Evolutionary conservation across 1,140 invertebrate genomes (phyloP), one percentile per base, ranked within the genome.

Genomic region (Zaprionus ghesquierei): DNA sequence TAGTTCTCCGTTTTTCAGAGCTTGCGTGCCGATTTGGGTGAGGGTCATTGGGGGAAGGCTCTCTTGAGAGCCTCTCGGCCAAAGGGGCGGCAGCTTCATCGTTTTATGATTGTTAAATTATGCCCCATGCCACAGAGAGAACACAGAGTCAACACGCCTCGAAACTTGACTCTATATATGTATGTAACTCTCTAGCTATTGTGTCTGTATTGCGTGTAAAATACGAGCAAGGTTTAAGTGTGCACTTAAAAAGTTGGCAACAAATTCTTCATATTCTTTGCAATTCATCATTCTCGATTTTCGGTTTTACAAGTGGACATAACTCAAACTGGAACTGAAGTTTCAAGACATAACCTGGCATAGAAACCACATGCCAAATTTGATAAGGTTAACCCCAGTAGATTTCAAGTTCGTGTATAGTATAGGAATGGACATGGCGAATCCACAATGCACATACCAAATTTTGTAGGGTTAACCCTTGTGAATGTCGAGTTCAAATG

Each of bases 1-100:
- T 41, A 65, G 33, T 46, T 58, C 18, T 59, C 23, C 44, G 54
- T 65, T 31, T 59, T 60, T 68, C 27, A 68, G 59, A 64, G 69
- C 27, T 73, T 73, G 70, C 65, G 70, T 73, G 70, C 65, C 64
- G 20, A 73, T 73, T 73, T 73, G 41, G 64, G 70, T 73, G 65
- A 73, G 65, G 70, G 70, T 73, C 70, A 73, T 51, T 69, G 58
- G 70, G 70, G 58, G 65, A 69, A 68, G 63, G 63, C 62, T 49
- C 59, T 62, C 33, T n/a, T n/a, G n/a, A n/a, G 29, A 25, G 50
- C 15, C 41, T 46, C 41, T 46, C 66, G 53, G 44, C 44, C 63
- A 68, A 65, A 29, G 49, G 55, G 69, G 69, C 69, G 69, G 27
- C 50, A 6, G 3, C 51, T 41, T 41, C 35, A 41, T 62, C 20